A percentile compares a stretch with the other conserved stretches of the same genome.
Evolutionary conservation across 2,113 vertebrate genomes (phyloP).

Genomic region (Spilogale gracilis): DNA sequence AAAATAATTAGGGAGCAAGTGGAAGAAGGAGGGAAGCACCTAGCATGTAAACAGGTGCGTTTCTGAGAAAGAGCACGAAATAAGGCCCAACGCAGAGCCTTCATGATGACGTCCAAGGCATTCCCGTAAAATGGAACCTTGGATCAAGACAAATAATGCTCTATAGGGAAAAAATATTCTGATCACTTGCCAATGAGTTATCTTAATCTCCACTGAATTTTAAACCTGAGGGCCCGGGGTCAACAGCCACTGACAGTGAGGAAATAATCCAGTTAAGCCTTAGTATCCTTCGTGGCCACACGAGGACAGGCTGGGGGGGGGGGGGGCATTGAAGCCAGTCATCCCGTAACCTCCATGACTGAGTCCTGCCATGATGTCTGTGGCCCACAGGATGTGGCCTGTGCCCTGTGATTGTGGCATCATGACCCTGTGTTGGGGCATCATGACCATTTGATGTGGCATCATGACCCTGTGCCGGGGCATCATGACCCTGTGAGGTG

Average conservation of each 20-base stretch:
- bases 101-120: fast-evolving
- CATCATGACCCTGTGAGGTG: no score
- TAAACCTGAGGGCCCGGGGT: neutral
- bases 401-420: neutral
- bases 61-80: neutral
- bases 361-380: neutral
- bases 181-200: neutral
- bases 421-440: neutral
- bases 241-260: neutral
- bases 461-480: no score
- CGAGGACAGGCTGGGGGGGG: fast-evolving
- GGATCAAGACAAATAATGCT: neutral
- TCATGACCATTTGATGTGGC: neutral
- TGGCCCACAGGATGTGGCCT: neutral
- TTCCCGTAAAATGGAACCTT: neutral
- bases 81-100: neutral
- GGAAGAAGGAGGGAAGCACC: no score
- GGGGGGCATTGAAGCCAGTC: no score
- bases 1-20: neutral
- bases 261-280: no score
- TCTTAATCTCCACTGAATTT: no score
- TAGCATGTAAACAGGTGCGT: fast-evolving
- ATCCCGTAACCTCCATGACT: neutral
- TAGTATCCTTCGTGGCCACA: neutral
- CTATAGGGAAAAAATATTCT: neutral